Conservation (phyloP, 2,113 vertebrate species). For the Rousettus leschenaultii region DNA sequence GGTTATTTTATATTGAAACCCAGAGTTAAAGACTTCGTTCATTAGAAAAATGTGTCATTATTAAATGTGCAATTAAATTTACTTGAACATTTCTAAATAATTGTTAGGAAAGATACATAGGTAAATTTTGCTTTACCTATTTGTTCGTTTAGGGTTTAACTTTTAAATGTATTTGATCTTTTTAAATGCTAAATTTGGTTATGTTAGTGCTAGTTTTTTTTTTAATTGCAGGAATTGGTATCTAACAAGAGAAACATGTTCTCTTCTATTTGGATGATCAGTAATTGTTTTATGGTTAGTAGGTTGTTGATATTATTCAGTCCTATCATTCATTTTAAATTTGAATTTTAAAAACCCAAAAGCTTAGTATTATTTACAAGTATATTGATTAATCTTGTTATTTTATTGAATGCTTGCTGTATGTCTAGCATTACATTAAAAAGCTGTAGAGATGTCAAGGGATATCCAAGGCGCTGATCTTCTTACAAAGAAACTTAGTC, state of each 20-base stretch:
- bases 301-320: not conserved
- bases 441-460: not conserved
- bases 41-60: not conserved
- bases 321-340: constrained; percentile 37
- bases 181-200: not conserved
- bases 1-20: not conserved
- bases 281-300: not conserved
- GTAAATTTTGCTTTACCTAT: constrained; percentile 26
- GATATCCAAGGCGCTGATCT: not conserved
- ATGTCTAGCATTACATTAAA: not conserved
- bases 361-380: not conserved
- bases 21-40: constrained; percentile 43
- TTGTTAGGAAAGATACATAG: constrained; percentile 31
- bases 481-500: not conserved
- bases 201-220: not conserved
- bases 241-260: constrained; percentile 11
- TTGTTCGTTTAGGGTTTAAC: not conserved
- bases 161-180: not conserved
- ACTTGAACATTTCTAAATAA: not conserved
- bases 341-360: not conserved
- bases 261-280: not conserved
- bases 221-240: not conserved
- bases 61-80: constrained; percentile 8
- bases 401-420: constrained; percentile 12
- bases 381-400: not conserved